Percentiles rank a stretch among this genome's conserved stretches.
phyloP scores from a whole-genome alignment of 2,888 invertebrate species.

The Girardia tigrina region DNA sequence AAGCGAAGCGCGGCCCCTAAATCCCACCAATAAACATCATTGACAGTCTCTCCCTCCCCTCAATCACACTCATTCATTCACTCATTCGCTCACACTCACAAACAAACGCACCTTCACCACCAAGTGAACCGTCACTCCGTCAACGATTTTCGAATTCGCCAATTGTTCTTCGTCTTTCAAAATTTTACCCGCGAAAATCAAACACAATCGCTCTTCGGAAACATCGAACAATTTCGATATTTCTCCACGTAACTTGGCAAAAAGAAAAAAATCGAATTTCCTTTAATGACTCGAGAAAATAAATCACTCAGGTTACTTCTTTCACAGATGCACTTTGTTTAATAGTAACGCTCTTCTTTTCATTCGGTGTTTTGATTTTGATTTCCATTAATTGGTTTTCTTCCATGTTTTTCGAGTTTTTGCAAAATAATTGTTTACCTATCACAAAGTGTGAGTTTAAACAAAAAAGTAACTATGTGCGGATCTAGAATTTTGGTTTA shows the following conservation, averaged over 20 bases:
- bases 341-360: background rate
- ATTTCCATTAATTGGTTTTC: background rate
- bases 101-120: constrained; percentile 74
- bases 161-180: constrained; percentile 84
- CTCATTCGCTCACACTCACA: too few relatives aligned
- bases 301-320: background rate
- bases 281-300: too few relatives aligned
- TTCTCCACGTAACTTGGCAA: constrained; percentile 65
- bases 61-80: too few relatives aligned
- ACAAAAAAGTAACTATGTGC: background rate
- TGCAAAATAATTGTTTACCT: background rate
- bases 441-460: background rate
- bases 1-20: too few relatives aligned
- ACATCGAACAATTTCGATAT: constrained; percentile 70
- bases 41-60: too few relatives aligned
- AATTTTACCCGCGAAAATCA: constrained; percentile 95
- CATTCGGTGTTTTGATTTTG: background rate
- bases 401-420: background rate
- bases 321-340: background rate
- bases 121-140: constrained; percentile 83
- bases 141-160: constrained; percentile 67
- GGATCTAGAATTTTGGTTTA: too few relatives aligned
- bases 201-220: constrained; percentile 71
- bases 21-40: too few relatives aligned
- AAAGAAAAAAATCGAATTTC: too few relatives aligned